These are phyloP conservation scores for Drosophila cognata DNA, from an alignment of 2,888 invertebrate genomes.

Conservation along the genomic window DNA sequence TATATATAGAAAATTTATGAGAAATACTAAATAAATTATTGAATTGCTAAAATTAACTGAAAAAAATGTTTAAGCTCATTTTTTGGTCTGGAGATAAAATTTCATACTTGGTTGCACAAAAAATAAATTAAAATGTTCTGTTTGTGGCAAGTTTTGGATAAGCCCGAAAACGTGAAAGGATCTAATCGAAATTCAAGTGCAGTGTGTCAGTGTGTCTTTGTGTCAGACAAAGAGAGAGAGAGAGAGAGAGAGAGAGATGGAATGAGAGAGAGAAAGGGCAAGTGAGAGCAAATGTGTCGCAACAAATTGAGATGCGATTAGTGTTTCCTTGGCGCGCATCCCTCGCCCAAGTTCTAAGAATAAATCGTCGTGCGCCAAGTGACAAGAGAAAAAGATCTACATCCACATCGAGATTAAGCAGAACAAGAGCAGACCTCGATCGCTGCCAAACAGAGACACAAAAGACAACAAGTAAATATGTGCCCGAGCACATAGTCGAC, in stretches of 20 bases:
- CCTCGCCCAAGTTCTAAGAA: slow-evolving; percentile 55
- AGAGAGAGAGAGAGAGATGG: neutral
- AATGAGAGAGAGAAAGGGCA: neutral
- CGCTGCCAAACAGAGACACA: slow-evolving; percentile 52
- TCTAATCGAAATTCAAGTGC: neutral
- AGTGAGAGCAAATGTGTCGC: slow-evolving; percentile 18
- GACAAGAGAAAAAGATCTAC: slow-evolving; percentile 60
- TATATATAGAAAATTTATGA: slow-evolving; percentile 71
- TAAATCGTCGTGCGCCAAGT: slow-evolving; percentile 70
- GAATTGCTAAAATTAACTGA: slow-evolving; percentile 66
- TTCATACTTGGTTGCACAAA: neutral
- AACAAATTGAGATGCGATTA: slow-evolving; percentile 30
- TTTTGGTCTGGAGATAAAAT: neutral
- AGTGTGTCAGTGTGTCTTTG: neutral
- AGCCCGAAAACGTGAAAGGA: neutral
- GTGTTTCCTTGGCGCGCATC: slow-evolving; percentile 29
- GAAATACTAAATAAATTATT: slow-evolving; percentile 78
- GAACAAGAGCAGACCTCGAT: slow-evolving; percentile 9
- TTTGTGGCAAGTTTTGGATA: neutral
- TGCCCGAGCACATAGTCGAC: neutral
- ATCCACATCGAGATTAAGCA: slow-evolving; percentile 30
- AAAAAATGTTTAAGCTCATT: neutral
- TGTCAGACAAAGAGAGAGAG: neutral
- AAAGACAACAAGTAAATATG: slow-evolving; percentile 43
- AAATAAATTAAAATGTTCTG: neutral